These are phyloP conservation scores for Heterochromis multidens DNA, from an alignment of 2,113 vertebrate genomes.

Conservation along the genomic window DNA sequence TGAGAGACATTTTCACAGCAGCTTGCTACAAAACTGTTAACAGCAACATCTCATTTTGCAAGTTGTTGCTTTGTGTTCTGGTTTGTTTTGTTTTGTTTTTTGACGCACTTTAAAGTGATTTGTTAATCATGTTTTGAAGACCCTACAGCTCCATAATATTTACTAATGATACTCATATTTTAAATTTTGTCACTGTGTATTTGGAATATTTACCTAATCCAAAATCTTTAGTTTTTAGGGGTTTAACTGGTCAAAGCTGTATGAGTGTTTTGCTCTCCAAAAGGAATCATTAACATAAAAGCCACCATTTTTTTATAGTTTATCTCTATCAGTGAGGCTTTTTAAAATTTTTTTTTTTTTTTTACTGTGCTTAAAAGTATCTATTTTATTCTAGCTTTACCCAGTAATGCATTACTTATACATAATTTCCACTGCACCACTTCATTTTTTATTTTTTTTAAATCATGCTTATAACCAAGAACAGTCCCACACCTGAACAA, in stretches of 20 bases:
- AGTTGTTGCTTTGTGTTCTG: background rate
- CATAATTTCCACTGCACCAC: background rate
- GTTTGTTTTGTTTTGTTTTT: background rate
- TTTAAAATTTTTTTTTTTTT: too few relatives aligned
- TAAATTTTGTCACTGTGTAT: background rate
- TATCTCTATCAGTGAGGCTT: background rate
- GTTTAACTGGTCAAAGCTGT: background rate
- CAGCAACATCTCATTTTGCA: slow-evolving; percentile 11
- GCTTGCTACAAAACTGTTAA: background rate
- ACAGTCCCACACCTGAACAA: background rate
- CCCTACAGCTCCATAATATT: background rate
- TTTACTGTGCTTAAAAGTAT: background rate
- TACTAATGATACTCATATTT: background rate
- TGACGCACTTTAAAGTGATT: background rate
- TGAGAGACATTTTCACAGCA: slow-evolving; percentile 1
- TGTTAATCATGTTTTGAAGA: background rate
- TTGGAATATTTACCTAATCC: background rate
- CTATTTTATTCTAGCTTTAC: background rate
- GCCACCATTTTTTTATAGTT: background rate
- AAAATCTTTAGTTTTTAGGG: background rate
- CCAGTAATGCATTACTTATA: background rate
- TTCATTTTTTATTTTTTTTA: background rate
- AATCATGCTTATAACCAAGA: background rate
- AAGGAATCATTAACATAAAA: background rate
- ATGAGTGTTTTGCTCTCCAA: background rate